Base-by-base conservation (phyloP, 2,797 vertebrate genomes). In the Sebastiscus tertius region DNA sequence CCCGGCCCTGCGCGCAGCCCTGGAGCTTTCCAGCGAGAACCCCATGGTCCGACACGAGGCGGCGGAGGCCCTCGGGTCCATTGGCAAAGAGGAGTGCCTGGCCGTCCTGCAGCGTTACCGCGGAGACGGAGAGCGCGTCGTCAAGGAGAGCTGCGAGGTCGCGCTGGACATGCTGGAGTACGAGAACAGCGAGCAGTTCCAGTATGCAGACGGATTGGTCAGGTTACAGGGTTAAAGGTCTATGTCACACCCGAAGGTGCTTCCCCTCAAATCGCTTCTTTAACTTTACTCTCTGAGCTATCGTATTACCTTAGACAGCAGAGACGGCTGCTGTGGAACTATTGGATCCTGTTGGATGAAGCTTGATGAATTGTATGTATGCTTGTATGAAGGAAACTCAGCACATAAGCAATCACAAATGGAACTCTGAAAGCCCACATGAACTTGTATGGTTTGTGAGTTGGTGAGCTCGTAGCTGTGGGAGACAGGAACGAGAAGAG, bases 31-130 rank as follows among this genome's bases (percentile, higher is more conserved):
- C 0, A 2, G 86, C 0, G 97, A 99, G 94, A 99, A 49, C 90
- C 94, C 97, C 87, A 99, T 99, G 98, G 98, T 99, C 70, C 95
- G 98, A 0, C 98, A 99, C 0, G 98, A 99, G 88, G 98, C 98
- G 0, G 98, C 98, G 0, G 98, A 99, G 91, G 98, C 98, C 0
- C 94, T 99, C 63, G 98, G 98, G 4, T 94, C 98, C 88, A 99
- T 99, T 0, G 98, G 98, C 24, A 93, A 59, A 66, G 95, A 97
- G 1, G 87, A 96, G 16, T 99, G 98, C 89, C 89, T 98, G 85
- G 84, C 87, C 0, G 90, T 96, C 16, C 93, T 99, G 87, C 95
- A 95, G 3, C 88, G 61, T 1, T 96, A 96, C 8, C n/a, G 89
- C 1, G 1, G 0, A 0, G 98, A 99, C 3, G 1, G 71, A 1